Evolutionary conservation across 2,888 invertebrate genomes (phyloP).

Genomic region (Melieria crassipennis): DNA sequence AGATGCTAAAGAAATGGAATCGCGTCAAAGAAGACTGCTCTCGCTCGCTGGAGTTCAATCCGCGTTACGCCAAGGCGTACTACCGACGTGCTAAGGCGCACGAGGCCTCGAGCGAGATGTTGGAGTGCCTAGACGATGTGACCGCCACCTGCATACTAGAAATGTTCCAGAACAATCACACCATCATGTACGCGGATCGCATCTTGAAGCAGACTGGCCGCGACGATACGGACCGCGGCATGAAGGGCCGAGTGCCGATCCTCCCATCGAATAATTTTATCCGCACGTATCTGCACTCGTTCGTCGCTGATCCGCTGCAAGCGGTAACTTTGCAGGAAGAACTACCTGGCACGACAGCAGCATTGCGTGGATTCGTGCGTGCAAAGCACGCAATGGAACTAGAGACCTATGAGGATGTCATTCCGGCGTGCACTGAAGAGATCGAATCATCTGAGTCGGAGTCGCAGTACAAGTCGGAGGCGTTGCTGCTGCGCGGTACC

Average conservation of each 20-base stretch:
- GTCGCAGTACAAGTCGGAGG: constrained; percentile 74
- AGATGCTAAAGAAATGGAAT: constrained; percentile 86
- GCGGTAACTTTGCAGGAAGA: constrained; percentile 64
- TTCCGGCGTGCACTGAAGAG: constrained; percentile 83
- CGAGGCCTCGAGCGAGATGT: constrained; percentile 82
- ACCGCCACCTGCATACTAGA: constrained; percentile 93
- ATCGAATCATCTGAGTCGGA: constrained; percentile 72
- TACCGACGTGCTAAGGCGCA: constrained; percentile 83
- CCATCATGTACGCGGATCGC: constrained; percentile 85
- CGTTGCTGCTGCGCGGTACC: constrained; percentile 83
- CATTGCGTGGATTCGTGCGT: constrained; percentile 72
- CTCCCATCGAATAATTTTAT: constrained; percentile 89
- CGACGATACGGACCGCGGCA: constrained; percentile 79
- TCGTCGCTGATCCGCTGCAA: constrained; percentile 85
- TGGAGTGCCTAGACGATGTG: constrained; percentile 87
- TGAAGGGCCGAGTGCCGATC: constrained; percentile 74
- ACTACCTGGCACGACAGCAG: constrained; percentile 34
- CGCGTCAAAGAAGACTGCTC: constrained; percentile 89
- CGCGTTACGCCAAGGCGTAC: constrained; percentile 88
- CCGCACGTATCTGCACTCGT: constrained; percentile 87
- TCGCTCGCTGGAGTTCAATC: constrained; percentile 84
- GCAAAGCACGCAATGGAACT: constrained; percentile 77
- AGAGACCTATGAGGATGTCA: constrained; percentile 80
- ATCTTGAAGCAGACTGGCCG: constrained; percentile 79
- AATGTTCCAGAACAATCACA: constrained; percentile 83